A percentile compares a stretch with the other conserved stretches of the same genome.
phyloP scores from a whole-genome alignment of 2,113 vertebrate species.

The Emydura subglobosa region DNA sequence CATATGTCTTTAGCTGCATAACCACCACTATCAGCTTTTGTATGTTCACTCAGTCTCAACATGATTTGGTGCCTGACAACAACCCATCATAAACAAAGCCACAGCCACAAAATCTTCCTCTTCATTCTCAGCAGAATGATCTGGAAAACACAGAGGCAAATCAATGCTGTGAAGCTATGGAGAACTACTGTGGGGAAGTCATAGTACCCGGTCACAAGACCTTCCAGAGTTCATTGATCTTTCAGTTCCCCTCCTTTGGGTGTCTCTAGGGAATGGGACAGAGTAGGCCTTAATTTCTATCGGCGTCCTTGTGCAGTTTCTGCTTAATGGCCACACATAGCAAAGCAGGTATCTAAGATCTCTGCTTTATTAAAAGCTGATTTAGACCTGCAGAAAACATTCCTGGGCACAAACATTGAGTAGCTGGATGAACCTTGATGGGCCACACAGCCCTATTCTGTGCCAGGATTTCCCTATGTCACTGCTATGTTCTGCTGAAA shows the following conservation, averaged over 20 bases:
- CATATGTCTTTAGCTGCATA: accelerated
- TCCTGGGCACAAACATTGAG: background rate
- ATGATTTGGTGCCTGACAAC: background rate
- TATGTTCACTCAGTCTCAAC: accelerated
- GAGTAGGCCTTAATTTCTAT: background rate
- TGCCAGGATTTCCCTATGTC: background rate
- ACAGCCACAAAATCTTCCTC: background rate
- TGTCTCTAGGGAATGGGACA: background rate
- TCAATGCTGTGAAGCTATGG: background rate
- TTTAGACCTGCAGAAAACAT: background rate
- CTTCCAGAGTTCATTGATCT: accelerated
- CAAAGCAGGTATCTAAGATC: background rate
- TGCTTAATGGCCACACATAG: background rate
- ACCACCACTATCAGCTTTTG: background rate
- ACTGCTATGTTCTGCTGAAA: constrained; percentile 60
- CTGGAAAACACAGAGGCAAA: background rate
- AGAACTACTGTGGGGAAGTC: background rate
- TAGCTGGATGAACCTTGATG: background rate
- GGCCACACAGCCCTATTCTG: accelerated
- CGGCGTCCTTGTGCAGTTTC: background rate
- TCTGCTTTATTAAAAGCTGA: background rate
- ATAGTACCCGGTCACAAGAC: accelerated
- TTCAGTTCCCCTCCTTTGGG: background rate
- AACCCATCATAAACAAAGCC: background rate
- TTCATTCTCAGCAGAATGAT: background rate